Conservation (phyloP, 2,797 vertebrate species). For the Holocentrus rufus region DNA sequence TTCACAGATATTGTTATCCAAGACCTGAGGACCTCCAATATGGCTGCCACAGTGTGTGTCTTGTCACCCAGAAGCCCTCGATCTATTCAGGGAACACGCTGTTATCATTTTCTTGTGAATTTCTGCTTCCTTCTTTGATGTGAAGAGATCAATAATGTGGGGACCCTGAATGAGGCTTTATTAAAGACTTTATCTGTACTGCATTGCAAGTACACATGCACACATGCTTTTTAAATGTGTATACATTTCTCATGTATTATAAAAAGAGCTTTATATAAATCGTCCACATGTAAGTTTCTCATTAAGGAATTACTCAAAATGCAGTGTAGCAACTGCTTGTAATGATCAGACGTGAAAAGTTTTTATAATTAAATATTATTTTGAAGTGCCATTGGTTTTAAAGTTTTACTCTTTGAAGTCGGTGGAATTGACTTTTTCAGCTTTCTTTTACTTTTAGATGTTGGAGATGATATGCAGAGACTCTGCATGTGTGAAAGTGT, state of each 20-base stretch:
- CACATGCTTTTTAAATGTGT: too few species aligned
- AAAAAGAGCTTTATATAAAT: too few species aligned
- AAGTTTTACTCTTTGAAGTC: conserved; percentile 33
- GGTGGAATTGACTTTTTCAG: not conserved
- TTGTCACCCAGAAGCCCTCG: too few species aligned
- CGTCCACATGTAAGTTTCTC: too few species aligned
- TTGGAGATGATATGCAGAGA: not conserved
- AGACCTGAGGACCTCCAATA: too few species aligned
- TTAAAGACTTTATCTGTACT: too few species aligned
- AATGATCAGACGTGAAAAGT: conserved; percentile 7
- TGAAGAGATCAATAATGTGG: not conserved
- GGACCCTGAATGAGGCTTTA: too few species aligned
- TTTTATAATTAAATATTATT: conserved; percentile 30
- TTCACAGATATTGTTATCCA: too few species aligned
- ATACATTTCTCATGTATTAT: too few species aligned
- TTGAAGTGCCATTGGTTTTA: not conserved
- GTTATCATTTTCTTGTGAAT: not conserved
- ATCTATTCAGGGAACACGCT: not conserved
- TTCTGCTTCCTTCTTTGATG: not conserved
- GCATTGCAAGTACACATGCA: too few species aligned
- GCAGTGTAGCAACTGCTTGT: not conserved
- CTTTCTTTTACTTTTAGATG: conserved; percentile 7
- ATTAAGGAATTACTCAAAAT: not conserved
- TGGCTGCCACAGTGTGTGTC: too few species aligned
- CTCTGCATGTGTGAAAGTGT: conserved; percentile 2